Conservation (phyloP, 2,888 invertebrate species). For the Oxyteleia sp. region DNA sequence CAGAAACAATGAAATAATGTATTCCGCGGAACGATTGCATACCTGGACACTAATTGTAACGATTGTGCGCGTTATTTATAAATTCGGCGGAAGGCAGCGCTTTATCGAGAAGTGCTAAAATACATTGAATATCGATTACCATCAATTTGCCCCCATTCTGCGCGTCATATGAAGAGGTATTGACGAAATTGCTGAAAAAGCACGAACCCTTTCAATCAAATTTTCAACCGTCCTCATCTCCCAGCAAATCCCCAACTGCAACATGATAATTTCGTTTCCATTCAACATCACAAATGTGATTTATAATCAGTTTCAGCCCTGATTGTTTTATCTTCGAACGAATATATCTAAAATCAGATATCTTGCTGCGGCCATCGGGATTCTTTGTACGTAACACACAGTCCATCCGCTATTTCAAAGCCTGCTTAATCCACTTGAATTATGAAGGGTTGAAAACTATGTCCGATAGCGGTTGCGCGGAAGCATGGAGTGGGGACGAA, state of each 20-base stretch:
- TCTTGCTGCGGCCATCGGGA: slow-evolving; percentile 18
- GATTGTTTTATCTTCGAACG: slow-evolving; percentile 45
- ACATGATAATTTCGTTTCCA: slow-evolving; percentile 37
- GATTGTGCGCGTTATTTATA: slow-evolving; percentile 6
- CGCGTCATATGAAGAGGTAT: slow-evolving; percentile 28
- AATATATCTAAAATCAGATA: slow-evolving; percentile 55
- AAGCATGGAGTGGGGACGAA: slow-evolving; percentile 13
- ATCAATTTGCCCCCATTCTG: slow-evolving; percentile 24
- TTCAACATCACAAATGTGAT: slow-evolving; percentile 20
- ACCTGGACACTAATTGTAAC: too few species aligned
- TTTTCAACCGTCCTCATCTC: background rate
- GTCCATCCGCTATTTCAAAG: slow-evolving; percentile 51
- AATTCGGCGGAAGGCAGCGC: background rate
- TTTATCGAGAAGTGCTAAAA: slow-evolving; percentile 14
- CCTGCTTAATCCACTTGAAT: slow-evolving; percentile 61
- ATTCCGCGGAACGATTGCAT: too few species aligned
- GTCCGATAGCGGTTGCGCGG: slow-evolving; percentile 25
- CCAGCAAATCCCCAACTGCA: background rate
- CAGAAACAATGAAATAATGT: too few species aligned
- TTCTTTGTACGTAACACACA: slow-evolving; percentile 39
- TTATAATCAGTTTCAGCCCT: slow-evolving; percentile 40
- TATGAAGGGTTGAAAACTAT: slow-evolving; percentile 58
- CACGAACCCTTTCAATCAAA: slow-evolving; percentile 17
- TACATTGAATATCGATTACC: slow-evolving; percentile 27
- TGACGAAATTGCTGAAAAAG: slow-evolving; percentile 41